Conservation (phyloP, 2,113 vertebrate genomes). For the Proteles cristata region DNA sequence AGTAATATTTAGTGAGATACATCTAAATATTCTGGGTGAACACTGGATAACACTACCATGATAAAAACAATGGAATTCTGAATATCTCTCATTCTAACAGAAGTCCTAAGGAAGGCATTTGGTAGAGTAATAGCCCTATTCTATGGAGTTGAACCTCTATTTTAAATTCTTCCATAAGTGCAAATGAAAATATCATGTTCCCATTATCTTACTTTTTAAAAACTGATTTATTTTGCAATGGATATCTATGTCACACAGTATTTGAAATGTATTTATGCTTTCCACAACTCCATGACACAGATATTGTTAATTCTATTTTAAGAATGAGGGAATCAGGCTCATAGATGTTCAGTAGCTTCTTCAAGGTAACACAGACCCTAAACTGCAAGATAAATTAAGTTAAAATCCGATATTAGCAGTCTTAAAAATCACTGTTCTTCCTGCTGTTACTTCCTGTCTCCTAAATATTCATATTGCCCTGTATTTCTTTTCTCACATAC, state of each 20-base stretch:
- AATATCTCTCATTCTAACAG: background rate
- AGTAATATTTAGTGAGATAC: background rate
- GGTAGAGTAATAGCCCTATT: background rate
- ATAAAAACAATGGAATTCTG: background rate
- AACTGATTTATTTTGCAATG: background rate
- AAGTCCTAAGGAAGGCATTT: background rate
- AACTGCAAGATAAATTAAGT: background rate
- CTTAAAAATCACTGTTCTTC: background rate
- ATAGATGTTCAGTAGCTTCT: background rate
- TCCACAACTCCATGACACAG: background rate
- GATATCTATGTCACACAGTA: background rate
- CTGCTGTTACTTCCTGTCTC: background rate
- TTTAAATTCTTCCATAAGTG: background rate
- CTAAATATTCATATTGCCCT: background rate
- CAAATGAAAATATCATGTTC: background rate
- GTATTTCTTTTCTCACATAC: background rate
- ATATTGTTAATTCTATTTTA: background rate
- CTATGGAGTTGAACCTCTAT: background rate
- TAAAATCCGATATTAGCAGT: background rate
- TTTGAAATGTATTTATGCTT: background rate
- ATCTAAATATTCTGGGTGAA: background rate
- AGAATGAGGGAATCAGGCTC: background rate
- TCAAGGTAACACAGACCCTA: background rate
- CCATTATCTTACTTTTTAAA: background rate
- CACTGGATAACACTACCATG: background rate